Evolutionary conservation across 2,888 invertebrate species (phyloP).

Genomic region (Scaptodrosophila latifasciaeformis): DNA sequence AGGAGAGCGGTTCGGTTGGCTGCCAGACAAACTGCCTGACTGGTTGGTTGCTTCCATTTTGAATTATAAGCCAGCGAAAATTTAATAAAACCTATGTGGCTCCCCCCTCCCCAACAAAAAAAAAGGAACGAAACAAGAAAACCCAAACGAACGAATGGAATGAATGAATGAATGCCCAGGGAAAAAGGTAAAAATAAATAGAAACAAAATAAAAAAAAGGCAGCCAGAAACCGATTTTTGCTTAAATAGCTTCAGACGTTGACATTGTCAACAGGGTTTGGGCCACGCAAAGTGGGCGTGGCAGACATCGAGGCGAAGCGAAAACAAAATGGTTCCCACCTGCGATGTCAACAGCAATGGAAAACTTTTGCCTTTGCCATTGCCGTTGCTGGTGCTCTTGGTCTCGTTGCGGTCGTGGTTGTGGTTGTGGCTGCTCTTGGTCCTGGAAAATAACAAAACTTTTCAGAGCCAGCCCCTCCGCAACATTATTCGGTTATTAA

Average conservation of each 20-base stretch:
- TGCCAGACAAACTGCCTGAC: background rate
- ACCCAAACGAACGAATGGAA: background rate
- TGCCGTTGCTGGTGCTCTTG: constrained; percentile 16
- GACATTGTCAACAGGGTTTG: constrained; percentile 69
- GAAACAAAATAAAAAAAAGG: background rate
- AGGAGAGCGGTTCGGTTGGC: too few relatives aligned
- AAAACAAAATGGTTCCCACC: constrained; percentile 13
- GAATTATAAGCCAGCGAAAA: constrained; percentile 66
- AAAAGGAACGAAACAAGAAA: constrained; percentile 12
- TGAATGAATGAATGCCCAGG: too few relatives aligned
- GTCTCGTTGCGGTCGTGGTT: background rate
- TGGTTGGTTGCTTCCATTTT: constrained; percentile 56
- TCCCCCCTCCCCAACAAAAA: constrained; percentile 15
- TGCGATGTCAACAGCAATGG: constrained; percentile 18
- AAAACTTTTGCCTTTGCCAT: constrained; percentile 55
- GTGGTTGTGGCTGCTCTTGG: constrained; percentile 16
- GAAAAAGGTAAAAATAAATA: constrained; percentile 5
- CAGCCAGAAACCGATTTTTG: background rate
- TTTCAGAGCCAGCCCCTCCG: constrained; percentile 31
- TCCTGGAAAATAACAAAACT: constrained; percentile 20
- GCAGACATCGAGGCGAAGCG: constrained; percentile 24
- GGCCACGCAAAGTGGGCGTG: constrained; percentile 62
- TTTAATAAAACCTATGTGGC: constrained; percentile 61
- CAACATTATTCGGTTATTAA: constrained; percentile 61
- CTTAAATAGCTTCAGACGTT: constrained; percentile 42